phyloP scores from a whole-genome alignment of 2,797 vertebrate genomes.

The Catamblyrhynchus diadema region DNA sequence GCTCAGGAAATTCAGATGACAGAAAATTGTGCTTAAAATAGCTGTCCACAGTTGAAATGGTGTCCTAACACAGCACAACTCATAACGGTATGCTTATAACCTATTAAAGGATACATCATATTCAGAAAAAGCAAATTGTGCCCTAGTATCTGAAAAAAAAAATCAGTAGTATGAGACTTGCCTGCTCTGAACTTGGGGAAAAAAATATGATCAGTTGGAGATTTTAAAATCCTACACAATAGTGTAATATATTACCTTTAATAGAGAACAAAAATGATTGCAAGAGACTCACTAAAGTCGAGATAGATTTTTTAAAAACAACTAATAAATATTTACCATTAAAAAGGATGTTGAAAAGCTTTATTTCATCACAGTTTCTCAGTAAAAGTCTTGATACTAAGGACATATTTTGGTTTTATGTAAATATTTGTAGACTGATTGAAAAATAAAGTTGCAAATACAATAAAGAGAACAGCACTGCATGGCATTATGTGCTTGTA shows the following conservation, averaged over 20 bases:
- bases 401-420: conserved; percentile 9
- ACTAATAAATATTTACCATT: conserved; percentile 9
- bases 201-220: conserved; percentile 15
- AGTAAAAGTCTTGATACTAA: background rate
- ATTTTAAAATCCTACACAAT: conserved; percentile 12
- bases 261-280: background rate
- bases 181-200: background rate
- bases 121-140: background rate
- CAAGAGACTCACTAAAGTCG: background rate
- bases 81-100: background rate
- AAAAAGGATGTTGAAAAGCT: background rate
- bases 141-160: background rate
- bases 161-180: background rate
- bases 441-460: conserved; percentile 36
- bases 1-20: background rate
- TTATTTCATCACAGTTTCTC: conserved; percentile 11
- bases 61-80: background rate
- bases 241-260: background rate
- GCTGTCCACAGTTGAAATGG: background rate
- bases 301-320: background rate
- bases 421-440: conserved; percentile 20
- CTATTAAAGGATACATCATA: background rate
- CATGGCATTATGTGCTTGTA: background rate
- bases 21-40: conserved; percentile 12
- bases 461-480: background rate